Evolutionary conservation across 37 sponge, comb jelly and placozoan genomes (phyloP).

Genomic region (Aplysina aerophoba): DNA sequence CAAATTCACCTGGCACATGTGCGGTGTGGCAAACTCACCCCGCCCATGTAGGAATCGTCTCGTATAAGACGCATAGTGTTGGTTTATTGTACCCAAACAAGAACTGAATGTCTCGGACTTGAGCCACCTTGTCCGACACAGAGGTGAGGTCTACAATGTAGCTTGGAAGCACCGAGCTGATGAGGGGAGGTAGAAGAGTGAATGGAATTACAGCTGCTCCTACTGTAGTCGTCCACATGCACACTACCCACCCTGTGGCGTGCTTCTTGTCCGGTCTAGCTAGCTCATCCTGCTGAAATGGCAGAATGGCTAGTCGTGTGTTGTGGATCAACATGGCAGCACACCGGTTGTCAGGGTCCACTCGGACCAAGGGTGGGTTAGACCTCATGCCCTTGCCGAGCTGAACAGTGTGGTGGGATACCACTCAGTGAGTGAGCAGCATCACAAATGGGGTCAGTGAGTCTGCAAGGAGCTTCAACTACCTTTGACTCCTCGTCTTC

Average conservation of each 20-base stretch:
- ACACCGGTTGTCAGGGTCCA: constrained; percentile 93
- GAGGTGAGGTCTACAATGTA: constrained; percentile 77
- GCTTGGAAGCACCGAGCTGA: constrained; percentile 44
- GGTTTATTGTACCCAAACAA: constrained; percentile 95
- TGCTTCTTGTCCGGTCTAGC: too few relatives aligned
- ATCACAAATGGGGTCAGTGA: not conserved
- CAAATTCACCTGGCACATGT: too few relatives aligned
- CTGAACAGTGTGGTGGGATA: not conserved
- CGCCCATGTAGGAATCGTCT: constrained; percentile 90
- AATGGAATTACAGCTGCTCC: too few relatives aligned
- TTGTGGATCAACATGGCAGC: constrained; percentile 92
- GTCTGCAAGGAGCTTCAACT: too few relatives aligned
- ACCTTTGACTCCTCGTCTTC: constrained; percentile 90
- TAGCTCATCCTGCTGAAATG: constrained; percentile 68
- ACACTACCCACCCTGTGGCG: too few relatives aligned
- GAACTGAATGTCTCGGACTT: constrained; percentile 90
- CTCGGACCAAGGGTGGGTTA: constrained; percentile 69
- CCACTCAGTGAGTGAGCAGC: not conserved
- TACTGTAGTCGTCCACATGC: too few relatives aligned
- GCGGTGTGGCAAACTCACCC: constrained; percentile 77
- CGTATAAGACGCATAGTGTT: constrained; percentile 90
- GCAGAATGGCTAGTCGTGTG: constrained; percentile 81
- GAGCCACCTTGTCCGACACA: constrained; percentile 64
- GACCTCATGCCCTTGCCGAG: constrained; percentile 48
- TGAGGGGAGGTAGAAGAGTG: too few relatives aligned